Evolutionary conservation across 2,797 vertebrate genomes (phyloP), one percentile per base, ranked within the genome.

Genomic region (Urosaurus nigricauda): DNA sequence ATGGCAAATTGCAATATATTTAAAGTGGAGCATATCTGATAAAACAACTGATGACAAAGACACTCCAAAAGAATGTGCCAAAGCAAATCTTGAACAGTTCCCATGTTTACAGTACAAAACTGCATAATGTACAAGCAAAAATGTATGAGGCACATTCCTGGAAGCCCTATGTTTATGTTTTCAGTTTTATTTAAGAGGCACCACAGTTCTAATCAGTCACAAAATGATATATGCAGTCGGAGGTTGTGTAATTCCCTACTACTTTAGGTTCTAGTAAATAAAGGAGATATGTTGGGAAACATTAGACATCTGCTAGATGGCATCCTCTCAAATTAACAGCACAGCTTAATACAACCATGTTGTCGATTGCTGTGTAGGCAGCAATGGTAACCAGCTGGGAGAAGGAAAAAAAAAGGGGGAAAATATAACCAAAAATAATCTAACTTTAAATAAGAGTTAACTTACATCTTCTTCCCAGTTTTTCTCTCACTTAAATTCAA

Each of bases 281-380:
- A 92, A 86, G 79, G 80, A 29, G 87, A 75, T 4, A 13, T 93
- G 91, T 93, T 87, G 87, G 93, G 88, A 94, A 94, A 94, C 93
- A 93, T 90, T 87, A 94, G 93, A 92, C 91, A 94, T 94, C 94
- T 95, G 94, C 93, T 94, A 90, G 88, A 87, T 93, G 93, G 95
- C 93, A 90, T 89, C 92, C 88, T 91, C 87, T 65, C 70, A 21
- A 58, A 92, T 71, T 87, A 81, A 92, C 92, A 90, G 83, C 90
- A 92, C 93, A 91, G 93, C 93, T 94, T 40, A 73, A 71, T 86
- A 94, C 90, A 84, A 91, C 83, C 88, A 51, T 71, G 73, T 37
- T 68, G 80, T 4, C 58, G 0, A 5, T 90, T 93, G 90, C 91
- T 93, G 95, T 63, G 40, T 86, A 93, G 79, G 53, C 0, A 29